These are phyloP conservation scores for Excalfactoria chinensis DNA, from an alignment of 2,113 vertebrate species.

Conservation along the genomic window DNA sequence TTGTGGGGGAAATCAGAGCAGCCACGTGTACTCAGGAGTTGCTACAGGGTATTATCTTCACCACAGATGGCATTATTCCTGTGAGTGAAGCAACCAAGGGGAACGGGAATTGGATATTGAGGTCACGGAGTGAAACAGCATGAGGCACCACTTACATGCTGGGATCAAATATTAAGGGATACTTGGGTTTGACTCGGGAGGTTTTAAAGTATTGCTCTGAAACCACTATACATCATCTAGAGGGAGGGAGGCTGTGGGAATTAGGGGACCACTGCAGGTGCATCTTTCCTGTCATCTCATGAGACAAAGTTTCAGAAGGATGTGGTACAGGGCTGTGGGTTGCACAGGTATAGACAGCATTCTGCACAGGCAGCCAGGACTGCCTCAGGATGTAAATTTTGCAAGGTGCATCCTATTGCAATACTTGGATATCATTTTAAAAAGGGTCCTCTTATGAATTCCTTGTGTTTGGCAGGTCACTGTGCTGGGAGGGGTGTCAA, in stretches of 20 bases:
- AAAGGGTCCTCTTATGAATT: neutral
- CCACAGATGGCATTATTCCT: constrained; percentile 45
- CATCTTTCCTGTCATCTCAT: accelerated
- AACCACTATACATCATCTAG: constrained; percentile 22
- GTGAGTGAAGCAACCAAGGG: constrained; percentile 34
- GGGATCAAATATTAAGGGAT: constrained; percentile 63
- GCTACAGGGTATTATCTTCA: constrained; percentile 40
- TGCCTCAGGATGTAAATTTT: neutral
- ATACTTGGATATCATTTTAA: neutral
- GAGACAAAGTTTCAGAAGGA: neutral
- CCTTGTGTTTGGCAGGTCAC: accelerated
- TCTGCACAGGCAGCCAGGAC: neutral
- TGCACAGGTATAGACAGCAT: neutral
- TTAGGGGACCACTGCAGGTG: neutral
- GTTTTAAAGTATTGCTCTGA: constrained; percentile 42
- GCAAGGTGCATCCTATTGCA: neutral
- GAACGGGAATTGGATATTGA: constrained; percentile 59
- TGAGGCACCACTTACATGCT: constrained; percentile 48
- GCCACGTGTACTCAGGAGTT: neutral
- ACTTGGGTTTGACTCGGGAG: constrained; percentile 28
- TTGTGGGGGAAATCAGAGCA: neutral
- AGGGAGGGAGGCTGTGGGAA: neutral
- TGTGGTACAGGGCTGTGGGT: neutral
- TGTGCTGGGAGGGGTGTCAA: neutral
- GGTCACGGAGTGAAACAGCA: constrained; percentile 54